These are phyloP conservation scores for Drosophila repleta DNA, from an alignment of 1,140 invertebrate species.

Conservation along the genomic window DNA sequence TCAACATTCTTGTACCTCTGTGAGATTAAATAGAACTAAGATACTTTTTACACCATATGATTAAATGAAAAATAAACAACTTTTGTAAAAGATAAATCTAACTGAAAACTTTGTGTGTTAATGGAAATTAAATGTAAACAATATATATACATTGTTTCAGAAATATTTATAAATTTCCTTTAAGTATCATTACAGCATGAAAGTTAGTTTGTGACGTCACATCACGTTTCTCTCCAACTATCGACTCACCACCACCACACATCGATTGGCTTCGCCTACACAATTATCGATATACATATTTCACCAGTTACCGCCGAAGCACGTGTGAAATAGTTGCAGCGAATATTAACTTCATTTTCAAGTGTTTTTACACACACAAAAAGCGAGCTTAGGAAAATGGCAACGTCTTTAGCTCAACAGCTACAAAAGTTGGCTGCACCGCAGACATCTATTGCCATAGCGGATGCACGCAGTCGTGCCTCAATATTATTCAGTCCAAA, in stretches of 20 bases:
- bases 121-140: too few relatives aligned
- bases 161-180: too few relatives aligned
- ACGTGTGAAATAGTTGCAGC: conserved; percentile 25
- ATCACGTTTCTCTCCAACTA: background rate
- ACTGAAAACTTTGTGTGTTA: too few relatives aligned
- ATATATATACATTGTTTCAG: too few relatives aligned
- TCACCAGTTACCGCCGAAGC: conserved; percentile 15
- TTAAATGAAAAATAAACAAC: conserved; percentile 16
- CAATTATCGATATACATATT: conserved; percentile 12
- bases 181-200: conserved; percentile 1
- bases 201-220: conserved; percentile 17
- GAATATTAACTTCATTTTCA: conserved; percentile 9
- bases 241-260: conserved; percentile 5
- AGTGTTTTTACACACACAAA: conserved; percentile 3
- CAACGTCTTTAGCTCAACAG: conserved; percentile 93
- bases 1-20: conserved; percentile 65
- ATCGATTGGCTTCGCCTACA: background rate
- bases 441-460: conserved; percentile 88
- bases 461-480: conserved; percentile 88
- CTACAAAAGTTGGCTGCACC: conserved; percentile 91
- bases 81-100: conserved; percentile 7
- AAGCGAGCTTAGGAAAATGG: conserved; percentile 58
- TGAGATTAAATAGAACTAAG: conserved; percentile 70
- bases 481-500: conserved; percentile 95
- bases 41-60: conserved; percentile 46